Conservation (phyloP, 2,888 invertebrate species). For the Clanis bilineata region DNA sequence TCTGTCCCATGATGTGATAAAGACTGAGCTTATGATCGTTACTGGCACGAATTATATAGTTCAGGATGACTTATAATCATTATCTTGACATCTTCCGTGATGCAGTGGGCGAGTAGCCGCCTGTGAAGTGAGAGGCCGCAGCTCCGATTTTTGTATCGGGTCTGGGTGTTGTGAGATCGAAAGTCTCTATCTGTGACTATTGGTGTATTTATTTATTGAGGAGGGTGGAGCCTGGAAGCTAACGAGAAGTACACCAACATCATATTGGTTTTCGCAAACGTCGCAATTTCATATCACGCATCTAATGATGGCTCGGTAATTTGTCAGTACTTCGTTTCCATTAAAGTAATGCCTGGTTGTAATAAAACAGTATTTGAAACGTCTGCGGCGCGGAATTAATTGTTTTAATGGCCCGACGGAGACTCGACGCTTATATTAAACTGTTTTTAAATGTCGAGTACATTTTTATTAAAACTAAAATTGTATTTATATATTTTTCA, state of each 20-base stretch:
- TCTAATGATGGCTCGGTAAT: neutral
- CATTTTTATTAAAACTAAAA: neutral
- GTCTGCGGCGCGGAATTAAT: slow-evolving; percentile 3
- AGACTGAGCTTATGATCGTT: too few species aligned
- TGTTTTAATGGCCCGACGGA: neutral
- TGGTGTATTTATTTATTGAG: too few species aligned
- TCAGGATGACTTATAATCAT: too few species aligned
- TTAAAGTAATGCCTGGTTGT: neutral
- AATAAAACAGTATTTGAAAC: slow-evolving; percentile 7
- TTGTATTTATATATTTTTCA: neutral
- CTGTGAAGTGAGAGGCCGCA: too few species aligned
- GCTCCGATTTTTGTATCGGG: too few species aligned
- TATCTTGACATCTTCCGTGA: too few species aligned
- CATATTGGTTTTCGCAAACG: neutral
- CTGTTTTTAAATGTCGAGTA: neutral
- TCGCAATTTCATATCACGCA: neutral
- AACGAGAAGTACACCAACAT: neutral
- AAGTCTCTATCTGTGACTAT: too few species aligned
- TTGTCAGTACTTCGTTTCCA: neutral
- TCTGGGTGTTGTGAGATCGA: too few species aligned
- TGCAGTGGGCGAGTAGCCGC: too few species aligned
- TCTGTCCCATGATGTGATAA: too few species aligned
- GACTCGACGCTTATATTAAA: neutral
- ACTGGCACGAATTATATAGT: too few species aligned
- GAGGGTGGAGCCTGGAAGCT: too few species aligned